Evolutionary conservation across 2,888 invertebrate species (phyloP).

Genomic region (Ophion slaviceki): DNA sequence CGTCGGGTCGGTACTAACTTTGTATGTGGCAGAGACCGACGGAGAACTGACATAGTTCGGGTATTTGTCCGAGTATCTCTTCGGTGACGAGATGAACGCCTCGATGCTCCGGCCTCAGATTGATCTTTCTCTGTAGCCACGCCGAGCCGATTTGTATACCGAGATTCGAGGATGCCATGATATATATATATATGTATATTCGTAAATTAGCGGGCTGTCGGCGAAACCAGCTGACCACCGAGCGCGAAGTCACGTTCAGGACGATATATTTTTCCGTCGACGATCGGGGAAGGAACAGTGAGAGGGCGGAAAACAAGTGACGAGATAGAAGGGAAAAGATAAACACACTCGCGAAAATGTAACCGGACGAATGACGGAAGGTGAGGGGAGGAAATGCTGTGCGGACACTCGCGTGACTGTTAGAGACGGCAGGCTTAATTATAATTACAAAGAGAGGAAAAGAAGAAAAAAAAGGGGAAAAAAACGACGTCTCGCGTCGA

Average conservation of each 20-base stretch:
- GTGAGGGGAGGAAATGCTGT: background rate
- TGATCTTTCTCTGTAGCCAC: slow-evolving; percentile 99
- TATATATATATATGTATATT: slow-evolving; percentile 9
- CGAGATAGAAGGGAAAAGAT: slow-evolving; percentile 7
- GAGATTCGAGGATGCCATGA: slow-evolving; percentile 92
- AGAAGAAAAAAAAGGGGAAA: background rate
- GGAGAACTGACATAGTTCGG: slow-evolving; percentile 96
- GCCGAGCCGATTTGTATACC: slow-evolving; percentile 98
- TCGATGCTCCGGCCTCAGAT: slow-evolving; percentile 97
- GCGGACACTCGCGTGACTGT: slow-evolving; percentile 16
- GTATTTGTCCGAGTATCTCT: slow-evolving; percentile 97
- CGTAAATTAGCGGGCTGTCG: slow-evolving; percentile 1
- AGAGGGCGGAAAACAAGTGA: background rate
- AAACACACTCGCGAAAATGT: background rate
- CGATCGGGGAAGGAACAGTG: background rate
- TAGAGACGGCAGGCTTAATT: slow-evolving; percentile 8
- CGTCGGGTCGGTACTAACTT: slow-evolving; percentile 89
- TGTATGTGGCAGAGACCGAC: slow-evolving; percentile 98
- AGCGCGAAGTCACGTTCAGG: slow-evolving; percentile 13
- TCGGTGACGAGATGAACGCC: slow-evolving; percentile 99
- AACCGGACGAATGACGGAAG: background rate
- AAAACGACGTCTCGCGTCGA: slow-evolving; percentile 15
- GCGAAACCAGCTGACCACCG: slow-evolving; percentile 34
- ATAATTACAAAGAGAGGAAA: background rate
- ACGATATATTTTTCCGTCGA: background rate